Conservation (phyloP, 2,113 vertebrate genomes). For the Ranitomeya imitator region DNA sequence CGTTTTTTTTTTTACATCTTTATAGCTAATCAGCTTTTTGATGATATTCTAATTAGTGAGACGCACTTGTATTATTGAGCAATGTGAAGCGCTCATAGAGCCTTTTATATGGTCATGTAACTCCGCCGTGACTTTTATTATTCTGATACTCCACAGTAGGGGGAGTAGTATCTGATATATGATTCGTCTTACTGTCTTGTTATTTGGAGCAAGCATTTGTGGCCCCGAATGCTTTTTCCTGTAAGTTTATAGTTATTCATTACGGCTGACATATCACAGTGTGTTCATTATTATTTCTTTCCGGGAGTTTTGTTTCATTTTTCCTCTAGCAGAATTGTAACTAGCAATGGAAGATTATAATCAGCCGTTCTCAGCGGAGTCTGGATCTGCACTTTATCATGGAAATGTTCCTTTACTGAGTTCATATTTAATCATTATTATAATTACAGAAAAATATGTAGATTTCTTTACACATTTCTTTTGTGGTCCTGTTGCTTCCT, state of each 20-base stretch:
- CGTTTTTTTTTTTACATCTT: too few relatives aligned
- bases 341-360: neutral
- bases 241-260: neutral
- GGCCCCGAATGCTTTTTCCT: neutral
- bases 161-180: too few relatives aligned
- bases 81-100: too few relatives aligned
- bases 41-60: too few relatives aligned
- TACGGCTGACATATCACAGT: neutral
- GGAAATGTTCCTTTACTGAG: neutral
- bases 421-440: conserved; percentile 7
- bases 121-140: too few relatives aligned
- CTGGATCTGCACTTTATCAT: neutral
- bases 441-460: neutral
- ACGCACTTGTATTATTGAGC: too few relatives aligned
- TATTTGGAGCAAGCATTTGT: neutral
- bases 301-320: neutral
- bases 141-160: too few relatives aligned
- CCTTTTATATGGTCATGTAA: too few relatives aligned
- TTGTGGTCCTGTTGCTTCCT: neutral
- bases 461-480: neutral
- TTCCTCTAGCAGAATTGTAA: neutral
- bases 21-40: too few relatives aligned
- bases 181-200: neutral
- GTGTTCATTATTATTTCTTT: neutral
- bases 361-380: neutral